Conservation (phyloP, 2,797 vertebrate genomes). For the Fundulus diaphanus region DNA sequence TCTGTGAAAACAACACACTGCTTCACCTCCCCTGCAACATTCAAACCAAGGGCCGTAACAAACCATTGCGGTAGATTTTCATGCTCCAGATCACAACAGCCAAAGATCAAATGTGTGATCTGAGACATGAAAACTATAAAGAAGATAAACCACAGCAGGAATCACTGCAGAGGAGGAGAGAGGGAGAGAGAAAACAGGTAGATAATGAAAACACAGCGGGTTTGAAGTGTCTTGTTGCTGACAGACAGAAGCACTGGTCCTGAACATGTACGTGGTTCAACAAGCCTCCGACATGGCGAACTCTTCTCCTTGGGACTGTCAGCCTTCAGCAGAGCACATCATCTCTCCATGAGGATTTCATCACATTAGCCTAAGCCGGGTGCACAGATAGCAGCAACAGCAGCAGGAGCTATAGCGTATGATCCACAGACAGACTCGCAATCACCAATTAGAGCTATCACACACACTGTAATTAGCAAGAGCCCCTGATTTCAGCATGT, state of each 20-base stretch:
- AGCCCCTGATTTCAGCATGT: slow-evolving; percentile 75
- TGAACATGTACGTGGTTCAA: slow-evolving; percentile 71
- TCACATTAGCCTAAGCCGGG: slow-evolving; percentile 69
- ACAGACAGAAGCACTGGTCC: slow-evolving; percentile 69
- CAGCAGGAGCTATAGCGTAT: slow-evolving; percentile 28
- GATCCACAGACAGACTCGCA: slow-evolving; percentile 54
- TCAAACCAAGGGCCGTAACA: slow-evolving; percentile 39
- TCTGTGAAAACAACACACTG: slow-evolving; percentile 26
- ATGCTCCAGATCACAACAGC: slow-evolving; percentile 51
- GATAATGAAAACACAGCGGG: slow-evolving; percentile 71
- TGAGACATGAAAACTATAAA: slow-evolving; percentile 62
- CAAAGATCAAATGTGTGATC: slow-evolving; percentile 65
- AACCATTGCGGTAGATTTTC: slow-evolving; percentile 42
- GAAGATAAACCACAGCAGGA: slow-evolving; percentile 48
- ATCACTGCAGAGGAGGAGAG: slow-evolving; percentile 19
- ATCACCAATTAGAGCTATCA: slow-evolving; percentile 74
- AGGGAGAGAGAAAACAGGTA: slow-evolving; percentile 24
- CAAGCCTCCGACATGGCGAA: slow-evolving; percentile 64
- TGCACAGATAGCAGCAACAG: slow-evolving; percentile 37
- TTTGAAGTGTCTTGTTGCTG: slow-evolving; percentile 50
- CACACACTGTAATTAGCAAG: slow-evolving; percentile 73
- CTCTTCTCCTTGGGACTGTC: slow-evolving; percentile 62
- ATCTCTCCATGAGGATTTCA: slow-evolving; percentile 71
- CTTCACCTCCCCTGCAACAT: slow-evolving; percentile 12
- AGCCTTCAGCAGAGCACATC: slow-evolving; percentile 71